phyloP scores from a whole-genome alignment of 1,140 invertebrate species.

The Anastrepha obliqua region DNA sequence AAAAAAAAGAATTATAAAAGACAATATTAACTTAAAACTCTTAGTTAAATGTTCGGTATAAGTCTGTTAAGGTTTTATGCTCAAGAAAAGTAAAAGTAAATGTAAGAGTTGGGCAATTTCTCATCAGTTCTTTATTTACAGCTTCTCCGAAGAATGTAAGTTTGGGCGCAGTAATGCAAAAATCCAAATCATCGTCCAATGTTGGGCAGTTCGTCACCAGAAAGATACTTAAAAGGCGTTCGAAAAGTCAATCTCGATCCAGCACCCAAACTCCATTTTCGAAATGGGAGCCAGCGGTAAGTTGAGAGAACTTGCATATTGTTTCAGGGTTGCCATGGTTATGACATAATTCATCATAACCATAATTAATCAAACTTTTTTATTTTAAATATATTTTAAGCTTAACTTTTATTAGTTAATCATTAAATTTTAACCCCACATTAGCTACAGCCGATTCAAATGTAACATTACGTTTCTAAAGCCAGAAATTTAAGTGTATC shows the following conservation, averaged over 20 bases:
- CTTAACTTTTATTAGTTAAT: no score
- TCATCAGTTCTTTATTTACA: background rate
- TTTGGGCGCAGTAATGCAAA: constrained; percentile 82
- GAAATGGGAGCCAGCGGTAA: constrained; percentile 82
- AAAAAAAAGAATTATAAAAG: no score
- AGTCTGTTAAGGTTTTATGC: no score
- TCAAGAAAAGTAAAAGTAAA: background rate
- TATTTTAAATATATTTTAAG: no score
- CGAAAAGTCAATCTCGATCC: constrained; percentile 84
- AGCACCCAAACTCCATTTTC: constrained; percentile 67
- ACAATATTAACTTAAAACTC: no score
- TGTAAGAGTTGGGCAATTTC: background rate
- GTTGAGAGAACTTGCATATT: background rate
- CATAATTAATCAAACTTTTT: no score
- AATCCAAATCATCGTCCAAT: constrained; percentile 89
- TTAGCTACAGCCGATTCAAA: no score
- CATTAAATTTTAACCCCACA: no score
- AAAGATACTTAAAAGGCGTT: constrained; percentile 87
- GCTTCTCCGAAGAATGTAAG: background rate
- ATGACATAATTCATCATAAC: background rate
- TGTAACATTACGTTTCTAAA: no score
- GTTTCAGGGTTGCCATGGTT: constrained; percentile 60
- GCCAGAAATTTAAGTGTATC: no score
- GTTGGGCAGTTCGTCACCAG: constrained; percentile 89
- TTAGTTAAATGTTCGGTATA: no score